Conservation (phyloP, 2,113 vertebrate genomes). For the Pongo abelii region DNA sequence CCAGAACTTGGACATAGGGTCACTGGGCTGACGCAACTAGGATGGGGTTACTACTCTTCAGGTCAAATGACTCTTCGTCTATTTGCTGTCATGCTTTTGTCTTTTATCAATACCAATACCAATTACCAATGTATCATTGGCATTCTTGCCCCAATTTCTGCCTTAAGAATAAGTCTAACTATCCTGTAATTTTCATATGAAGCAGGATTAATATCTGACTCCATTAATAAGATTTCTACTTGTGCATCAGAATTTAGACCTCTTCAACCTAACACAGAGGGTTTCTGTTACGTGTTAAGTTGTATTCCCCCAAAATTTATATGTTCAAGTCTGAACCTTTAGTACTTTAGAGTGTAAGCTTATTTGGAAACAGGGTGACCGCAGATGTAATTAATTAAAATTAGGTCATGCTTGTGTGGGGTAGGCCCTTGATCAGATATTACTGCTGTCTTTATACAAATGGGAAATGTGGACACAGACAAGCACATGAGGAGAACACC, state of each 20-base stretch:
- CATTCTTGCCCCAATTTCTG: background rate
- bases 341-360: background rate
- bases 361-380: background rate
- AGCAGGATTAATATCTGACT: background rate
- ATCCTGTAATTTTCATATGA: background rate
- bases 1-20: background rate
- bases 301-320: background rate
- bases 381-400: background rate
- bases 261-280: background rate
- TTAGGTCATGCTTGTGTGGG: no score
- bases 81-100: background rate
- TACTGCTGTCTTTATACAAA: background rate
- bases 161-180: background rate
- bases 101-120: background rate
- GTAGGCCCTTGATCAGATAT: background rate
- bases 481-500: accelerated
- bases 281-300: background rate
- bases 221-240: background rate
- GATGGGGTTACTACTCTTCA: accelerated
- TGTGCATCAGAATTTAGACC: background rate
- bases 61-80: background rate
- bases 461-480: background rate
- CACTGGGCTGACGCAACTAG: background rate
- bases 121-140: no score
- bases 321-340: accelerated